Evolutionary conservation across 2,113 vertebrate genomes (phyloP).

Genomic region (Cyprinodon tularosa): DNA sequence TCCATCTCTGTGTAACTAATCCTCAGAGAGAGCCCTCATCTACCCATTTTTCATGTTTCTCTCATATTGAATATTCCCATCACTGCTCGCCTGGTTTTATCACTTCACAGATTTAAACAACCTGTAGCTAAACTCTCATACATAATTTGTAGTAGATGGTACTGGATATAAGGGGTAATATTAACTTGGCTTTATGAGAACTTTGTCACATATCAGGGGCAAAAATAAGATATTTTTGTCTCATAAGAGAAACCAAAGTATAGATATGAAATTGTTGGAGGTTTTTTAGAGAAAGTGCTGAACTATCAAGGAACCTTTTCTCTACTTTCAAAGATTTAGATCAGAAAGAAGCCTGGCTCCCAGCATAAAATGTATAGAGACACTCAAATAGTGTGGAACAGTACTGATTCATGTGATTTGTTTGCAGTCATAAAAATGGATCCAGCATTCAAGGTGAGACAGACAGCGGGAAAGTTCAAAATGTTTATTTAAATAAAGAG

Average conservation of each 20-base stretch:
- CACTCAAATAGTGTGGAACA: background rate
- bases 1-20: conserved; percentile 29
- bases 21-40: background rate
- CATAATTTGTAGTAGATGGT: background rate
- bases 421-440: background rate
- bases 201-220: background rate
- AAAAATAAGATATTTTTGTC: background rate
- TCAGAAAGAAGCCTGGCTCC: background rate
- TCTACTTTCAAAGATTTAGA: background rate
- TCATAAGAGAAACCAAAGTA: background rate
- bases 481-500: too few species aligned
- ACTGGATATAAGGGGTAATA: background rate
- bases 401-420: background rate
- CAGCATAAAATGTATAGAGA: background rate
- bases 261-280: background rate
- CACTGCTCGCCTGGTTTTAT: background rate
- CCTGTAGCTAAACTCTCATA: background rate
- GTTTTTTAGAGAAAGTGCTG: background rate
- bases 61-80: background rate
- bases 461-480: too few species aligned
- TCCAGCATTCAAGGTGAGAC: too few species aligned
- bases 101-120: conserved; percentile 4
- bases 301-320: background rate
- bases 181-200: background rate
- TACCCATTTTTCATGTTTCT: conserved; percentile 5